These are phyloP conservation scores for Hephaestus fuliginosus DNA, from an alignment of 2,797 vertebrate species.

Conservation along the genomic window DNA sequence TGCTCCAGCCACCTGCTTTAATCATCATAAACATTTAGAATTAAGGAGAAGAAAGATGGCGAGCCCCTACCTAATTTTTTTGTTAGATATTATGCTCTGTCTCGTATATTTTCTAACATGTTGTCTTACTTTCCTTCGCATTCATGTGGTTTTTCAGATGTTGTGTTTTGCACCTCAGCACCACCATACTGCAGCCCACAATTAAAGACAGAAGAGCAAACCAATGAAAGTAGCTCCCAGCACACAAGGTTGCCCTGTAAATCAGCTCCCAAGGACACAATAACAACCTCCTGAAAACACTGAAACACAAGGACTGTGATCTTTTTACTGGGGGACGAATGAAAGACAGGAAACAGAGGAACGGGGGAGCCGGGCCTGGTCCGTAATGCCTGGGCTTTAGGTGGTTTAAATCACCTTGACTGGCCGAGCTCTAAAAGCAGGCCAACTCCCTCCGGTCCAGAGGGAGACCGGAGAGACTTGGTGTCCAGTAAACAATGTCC, in stretches of 20 bases:
- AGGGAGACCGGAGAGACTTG: slow-evolving; percentile 70
- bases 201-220: slow-evolving; percentile 73
- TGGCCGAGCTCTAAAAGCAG: slow-evolving; percentile 71
- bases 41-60: background rate
- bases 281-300: slow-evolving; percentile 77
- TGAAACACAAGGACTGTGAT: slow-evolving; percentile 76
- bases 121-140: background rate
- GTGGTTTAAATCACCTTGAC: slow-evolving; percentile 86
- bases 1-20: slow-evolving; percentile 2
- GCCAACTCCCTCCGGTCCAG: slow-evolving; percentile 70
- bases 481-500: slow-evolving; percentile 73
- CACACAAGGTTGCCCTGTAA: slow-evolving; percentile 75
- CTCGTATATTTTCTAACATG: background rate
- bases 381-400: slow-evolving; percentile 63
- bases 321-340: slow-evolving; percentile 78
- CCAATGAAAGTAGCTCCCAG: slow-evolving; percentile 68
- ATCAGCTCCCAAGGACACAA: slow-evolving; percentile 79
- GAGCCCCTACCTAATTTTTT: background rate
- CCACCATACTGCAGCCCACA: slow-evolving; percentile 42
- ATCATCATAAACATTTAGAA: slow-evolving; percentile 20
- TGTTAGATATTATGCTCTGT: background rate
- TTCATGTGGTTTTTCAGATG: slow-evolving; percentile 24
- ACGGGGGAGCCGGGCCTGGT: slow-evolving; percentile 58
- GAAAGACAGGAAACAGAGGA: slow-evolving; percentile 78
- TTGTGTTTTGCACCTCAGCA: slow-evolving; percentile 38